Conservation (phyloP, 30 jellyfish, hydroid and myxozoan genomes). For the Aurelia sp. region DNA sequence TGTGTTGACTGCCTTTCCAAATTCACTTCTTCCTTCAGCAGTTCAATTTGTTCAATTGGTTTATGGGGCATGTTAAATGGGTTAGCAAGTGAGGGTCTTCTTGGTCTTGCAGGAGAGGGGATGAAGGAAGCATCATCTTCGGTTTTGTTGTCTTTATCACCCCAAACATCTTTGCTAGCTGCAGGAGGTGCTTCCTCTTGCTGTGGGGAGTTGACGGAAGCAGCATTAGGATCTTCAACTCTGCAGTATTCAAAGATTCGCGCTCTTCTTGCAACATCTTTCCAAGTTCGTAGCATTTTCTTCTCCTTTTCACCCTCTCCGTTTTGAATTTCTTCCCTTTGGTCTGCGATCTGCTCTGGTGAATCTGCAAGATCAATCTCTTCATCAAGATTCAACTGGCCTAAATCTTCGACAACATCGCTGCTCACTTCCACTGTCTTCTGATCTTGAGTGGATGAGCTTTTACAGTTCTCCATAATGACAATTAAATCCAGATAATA, state of each 20-base stretch:
- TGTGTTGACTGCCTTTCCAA: slow-evolving; percentile 44
- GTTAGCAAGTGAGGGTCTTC: slow-evolving; percentile 52
- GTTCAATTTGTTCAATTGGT: slow-evolving; percentile 87
- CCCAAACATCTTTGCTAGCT: neutral
- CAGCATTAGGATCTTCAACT: slow-evolving; percentile 54
- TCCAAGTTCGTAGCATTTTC: slow-evolving; percentile 50
- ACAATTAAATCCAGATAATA: too few species aligned
- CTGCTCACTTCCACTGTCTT: too few species aligned
- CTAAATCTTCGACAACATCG: neutral
- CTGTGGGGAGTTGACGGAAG: neutral
- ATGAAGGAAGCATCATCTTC: neutral
- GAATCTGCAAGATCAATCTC: neutral
- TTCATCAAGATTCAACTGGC: neutral
- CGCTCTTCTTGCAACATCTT: slow-evolving; percentile 68
- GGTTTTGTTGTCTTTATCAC: neutral
- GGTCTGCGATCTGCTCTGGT: neutral
- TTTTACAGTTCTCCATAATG: too few species aligned
- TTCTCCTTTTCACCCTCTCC: neutral
- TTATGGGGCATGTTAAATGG: slow-evolving; percentile 85
- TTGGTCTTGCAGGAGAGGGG: slow-evolving; percentile 3
- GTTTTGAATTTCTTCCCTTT: neutral
- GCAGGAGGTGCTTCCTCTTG: neutral
- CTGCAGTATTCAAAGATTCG: slow-evolving; percentile 58
- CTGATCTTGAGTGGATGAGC: too few species aligned
- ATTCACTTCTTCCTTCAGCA: slow-evolving; percentile 86